Percentiles rank a stretch among this genome's conserved stretches.
These are phyloP conservation scores for Nilaparvata lugens DNA, from an alignment of 1,140 invertebrate genomes.

Conservation along the genomic window DNA sequence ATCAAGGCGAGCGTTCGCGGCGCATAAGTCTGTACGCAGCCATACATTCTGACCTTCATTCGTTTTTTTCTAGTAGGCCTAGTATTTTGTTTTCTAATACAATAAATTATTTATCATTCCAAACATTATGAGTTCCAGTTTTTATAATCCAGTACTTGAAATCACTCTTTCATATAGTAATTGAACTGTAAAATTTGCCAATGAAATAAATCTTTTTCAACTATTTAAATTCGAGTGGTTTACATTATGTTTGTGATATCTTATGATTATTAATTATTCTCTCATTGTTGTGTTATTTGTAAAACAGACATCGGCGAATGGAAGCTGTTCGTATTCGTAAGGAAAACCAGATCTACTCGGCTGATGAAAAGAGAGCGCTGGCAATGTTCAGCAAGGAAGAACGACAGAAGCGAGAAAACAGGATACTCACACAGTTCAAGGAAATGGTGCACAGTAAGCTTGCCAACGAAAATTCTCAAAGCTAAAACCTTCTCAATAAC, in stretches of 20 bases:
- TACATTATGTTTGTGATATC: not conserved
- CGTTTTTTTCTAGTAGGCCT: too few relatives aligned
- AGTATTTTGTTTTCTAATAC: too few relatives aligned
- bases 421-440: constrained; percentile 90
- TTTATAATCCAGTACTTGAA: too few relatives aligned
- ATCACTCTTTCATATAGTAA: too few relatives aligned
- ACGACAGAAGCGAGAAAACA: constrained; percentile 88
- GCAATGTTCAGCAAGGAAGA: constrained; percentile 98
- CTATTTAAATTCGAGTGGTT: not conserved
- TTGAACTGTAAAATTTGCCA: too few relatives aligned
- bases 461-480: constrained; percentile 28
- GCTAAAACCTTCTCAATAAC: too few relatives aligned
- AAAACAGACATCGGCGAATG: constrained; percentile 89
- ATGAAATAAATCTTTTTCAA: too few relatives aligned
- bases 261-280: not conserved
- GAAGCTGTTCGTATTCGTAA: constrained; percentile 98
- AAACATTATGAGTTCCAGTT: too few relatives aligned
- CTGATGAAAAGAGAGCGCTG: constrained; percentile 95
- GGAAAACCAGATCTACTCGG: constrained; percentile 99
- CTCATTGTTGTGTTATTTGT: constrained; percentile 15
- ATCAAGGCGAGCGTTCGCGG: too few relatives aligned
- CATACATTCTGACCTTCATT: too few relatives aligned
- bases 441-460: constrained; percentile 76
- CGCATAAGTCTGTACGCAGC: too few relatives aligned
- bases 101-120: too few relatives aligned